Evolutionary conservation across 2,797 vertebrate genomes (phyloP).

Genomic region (Psittacula derbiana): DNA sequence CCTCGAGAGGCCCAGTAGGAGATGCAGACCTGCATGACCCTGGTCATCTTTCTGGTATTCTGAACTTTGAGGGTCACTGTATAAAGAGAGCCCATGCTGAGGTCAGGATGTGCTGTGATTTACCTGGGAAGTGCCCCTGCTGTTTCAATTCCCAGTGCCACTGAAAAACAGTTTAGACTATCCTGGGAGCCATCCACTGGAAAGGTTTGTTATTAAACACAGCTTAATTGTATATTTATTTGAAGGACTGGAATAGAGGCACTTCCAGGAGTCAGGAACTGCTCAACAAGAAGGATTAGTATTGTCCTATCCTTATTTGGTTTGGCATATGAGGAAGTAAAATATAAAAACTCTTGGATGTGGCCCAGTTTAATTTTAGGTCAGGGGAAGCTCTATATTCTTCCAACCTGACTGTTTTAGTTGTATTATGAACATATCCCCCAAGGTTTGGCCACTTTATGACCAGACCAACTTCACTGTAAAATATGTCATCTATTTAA

Average conservation of each 20-base stretch:
- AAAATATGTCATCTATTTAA: neutral
- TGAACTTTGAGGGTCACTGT: neutral
- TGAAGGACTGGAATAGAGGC: neutral
- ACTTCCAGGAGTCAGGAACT: neutral
- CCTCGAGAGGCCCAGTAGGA: neutral
- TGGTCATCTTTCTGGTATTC: neutral
- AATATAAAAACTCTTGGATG: constrained; percentile 45
- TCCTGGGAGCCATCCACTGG: neutral
- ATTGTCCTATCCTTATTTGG: neutral
- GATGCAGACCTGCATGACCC: neutral
- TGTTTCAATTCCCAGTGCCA: neutral
- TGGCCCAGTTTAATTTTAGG: constrained; percentile 59
- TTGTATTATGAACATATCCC: constrained; percentile 48
- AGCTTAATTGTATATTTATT: neutral
- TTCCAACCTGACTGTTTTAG: constrained; percentile 45
- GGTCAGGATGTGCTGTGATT: neutral
- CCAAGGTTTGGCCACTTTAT: constrained; percentile 12
- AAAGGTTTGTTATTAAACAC: neutral
- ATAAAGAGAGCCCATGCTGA: neutral
- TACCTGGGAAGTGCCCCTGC: neutral
- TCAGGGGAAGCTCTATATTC: constrained; percentile 31
- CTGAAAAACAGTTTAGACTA: neutral
- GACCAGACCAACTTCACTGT: neutral
- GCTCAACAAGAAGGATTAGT: constrained; percentile 15
- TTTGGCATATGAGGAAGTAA: neutral